Conservation (phyloP, 2,113 vertebrate species). For the Gobius niger region DNA sequence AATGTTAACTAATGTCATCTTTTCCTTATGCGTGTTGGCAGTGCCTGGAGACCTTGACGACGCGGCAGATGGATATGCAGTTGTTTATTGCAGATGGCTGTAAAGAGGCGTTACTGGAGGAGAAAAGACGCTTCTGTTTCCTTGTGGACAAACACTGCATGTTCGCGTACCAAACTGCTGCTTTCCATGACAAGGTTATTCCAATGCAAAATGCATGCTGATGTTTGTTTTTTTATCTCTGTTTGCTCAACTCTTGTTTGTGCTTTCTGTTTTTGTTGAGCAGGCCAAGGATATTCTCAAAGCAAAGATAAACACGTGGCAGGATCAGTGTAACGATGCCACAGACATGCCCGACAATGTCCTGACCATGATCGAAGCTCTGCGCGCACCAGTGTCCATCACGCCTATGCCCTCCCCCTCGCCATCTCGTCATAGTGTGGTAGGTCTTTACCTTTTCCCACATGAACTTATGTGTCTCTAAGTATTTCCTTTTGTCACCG, state of each 20-base stretch:
- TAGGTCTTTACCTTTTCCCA: constrained; percentile 52
- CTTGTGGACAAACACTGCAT: constrained; percentile 95
- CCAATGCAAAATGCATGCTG: background rate
- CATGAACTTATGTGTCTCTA: background rate
- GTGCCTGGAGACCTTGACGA: constrained; percentile 88
- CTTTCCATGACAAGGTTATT: constrained; percentile 87
- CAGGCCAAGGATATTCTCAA: constrained; percentile 73
- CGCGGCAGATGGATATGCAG: constrained; percentile 92
- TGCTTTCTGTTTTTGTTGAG: constrained; percentile 22
- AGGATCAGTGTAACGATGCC: constrained; percentile 89
- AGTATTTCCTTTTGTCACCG: constrained; percentile 1
- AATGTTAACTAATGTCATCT: background rate
- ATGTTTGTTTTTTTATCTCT: background rate
- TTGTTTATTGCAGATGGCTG: constrained; percentile 92
- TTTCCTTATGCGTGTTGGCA: constrained; percentile 50
- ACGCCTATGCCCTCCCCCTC: constrained; percentile 89
- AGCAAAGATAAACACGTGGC: constrained; percentile 85
- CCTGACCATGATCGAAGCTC: constrained; percentile 87
- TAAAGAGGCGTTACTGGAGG: constrained; percentile 91
- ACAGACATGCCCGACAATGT: constrained; percentile 87
- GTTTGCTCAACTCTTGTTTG: background rate
- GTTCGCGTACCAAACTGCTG: constrained; percentile 82
- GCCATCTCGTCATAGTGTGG: constrained; percentile 80
- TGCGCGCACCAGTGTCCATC: constrained; percentile 76
- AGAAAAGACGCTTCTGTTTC: constrained; percentile 95